Percentiles rank a stretch among this genome's conserved stretches.
phyloP scores from a whole-genome alignment of 1,140 invertebrate species.

The Ips typographus region DNA sequence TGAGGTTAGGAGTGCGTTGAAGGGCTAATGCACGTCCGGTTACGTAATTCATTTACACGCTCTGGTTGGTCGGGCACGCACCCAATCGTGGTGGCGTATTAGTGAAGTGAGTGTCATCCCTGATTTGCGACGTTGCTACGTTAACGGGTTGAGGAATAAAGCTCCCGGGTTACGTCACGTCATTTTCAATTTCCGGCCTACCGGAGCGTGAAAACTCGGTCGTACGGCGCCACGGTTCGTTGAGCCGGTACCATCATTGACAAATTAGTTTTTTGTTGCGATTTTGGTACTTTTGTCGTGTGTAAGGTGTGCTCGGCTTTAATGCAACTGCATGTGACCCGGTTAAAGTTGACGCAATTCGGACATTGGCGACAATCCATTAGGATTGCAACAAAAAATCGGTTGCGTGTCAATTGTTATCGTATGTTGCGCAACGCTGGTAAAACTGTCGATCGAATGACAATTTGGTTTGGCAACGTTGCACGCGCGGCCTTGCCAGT shows the following conservation, averaged over 20 bases:
- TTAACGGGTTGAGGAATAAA: not conserved
- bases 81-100: not conserved
- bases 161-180: constrained; percentile 19
- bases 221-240: constrained; percentile 23
- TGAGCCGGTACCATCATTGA: constrained; percentile 21
- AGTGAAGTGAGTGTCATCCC: not conserved
- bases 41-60: constrained; percentile 30
- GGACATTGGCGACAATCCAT: constrained; percentile 17
- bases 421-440: not conserved
- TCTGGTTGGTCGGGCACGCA: constrained; percentile 25
- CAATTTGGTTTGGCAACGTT: not conserved
- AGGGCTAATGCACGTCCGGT: constrained; percentile 7
- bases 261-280: constrained; percentile 12
- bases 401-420: constrained; percentile 16
- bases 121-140: not conserved
- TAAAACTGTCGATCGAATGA: not conserved
- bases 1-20: too few relatives aligned
- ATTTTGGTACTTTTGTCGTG: not conserved
- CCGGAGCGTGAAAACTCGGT: constrained; percentile 28
- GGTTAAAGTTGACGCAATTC: constrained; percentile 23
- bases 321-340: constrained; percentile 13
- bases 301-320: not conserved
- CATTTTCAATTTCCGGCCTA: constrained; percentile 28
- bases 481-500: too few relatives aligned
- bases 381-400: constrained; percentile 20